These are phyloP conservation scores for Mystacides longicornis DNA, from an alignment of 2,888 invertebrate genomes.

Conservation along the genomic window DNA sequence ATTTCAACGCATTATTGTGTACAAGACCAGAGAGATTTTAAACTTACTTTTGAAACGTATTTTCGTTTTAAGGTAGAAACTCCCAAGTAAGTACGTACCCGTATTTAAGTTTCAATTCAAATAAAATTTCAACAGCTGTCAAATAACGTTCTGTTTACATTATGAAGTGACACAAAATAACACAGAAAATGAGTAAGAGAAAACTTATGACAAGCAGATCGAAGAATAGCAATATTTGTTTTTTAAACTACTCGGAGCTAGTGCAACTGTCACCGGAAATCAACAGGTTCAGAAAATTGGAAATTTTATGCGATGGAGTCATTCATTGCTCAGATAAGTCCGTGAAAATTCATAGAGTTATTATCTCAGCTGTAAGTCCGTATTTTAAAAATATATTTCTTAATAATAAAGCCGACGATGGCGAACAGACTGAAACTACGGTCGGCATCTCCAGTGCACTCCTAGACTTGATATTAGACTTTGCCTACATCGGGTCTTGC, in stretches of 20 bases:
- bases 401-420: slow-evolving; percentile 55
- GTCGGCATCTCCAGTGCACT: slow-evolving; percentile 52
- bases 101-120: too few species aligned
- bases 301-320: slow-evolving; percentile 63
- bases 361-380: slow-evolving; percentile 64
- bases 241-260: slow-evolving; percentile 51
- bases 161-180: neutral
- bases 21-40: too few species aligned
- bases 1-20: too few species aligned
- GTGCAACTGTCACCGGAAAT: slow-evolving; percentile 60
- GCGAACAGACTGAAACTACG: slow-evolving; percentile 53
- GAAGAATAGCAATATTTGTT: slow-evolving; percentile 52
- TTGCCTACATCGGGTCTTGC: slow-evolving; percentile 65
- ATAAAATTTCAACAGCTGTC: neutral
- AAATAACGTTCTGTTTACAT: neutral
- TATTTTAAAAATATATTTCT: slow-evolving; percentile 68
- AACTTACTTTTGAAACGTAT: too few species aligned
- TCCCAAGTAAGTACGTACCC: too few species aligned
- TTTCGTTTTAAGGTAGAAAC: too few species aligned
- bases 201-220: slow-evolving; percentile 39
- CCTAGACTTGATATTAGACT: slow-evolving; percentile 59
- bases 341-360: slow-evolving; percentile 60
- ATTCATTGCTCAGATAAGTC: slow-evolving; percentile 55
- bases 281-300: slow-evolving; percentile 58
- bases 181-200: slow-evolving; percentile 32